phyloP scores from a whole-genome alignment of 2,113 vertebrate species.

The Cyanistes caeruleus region DNA sequence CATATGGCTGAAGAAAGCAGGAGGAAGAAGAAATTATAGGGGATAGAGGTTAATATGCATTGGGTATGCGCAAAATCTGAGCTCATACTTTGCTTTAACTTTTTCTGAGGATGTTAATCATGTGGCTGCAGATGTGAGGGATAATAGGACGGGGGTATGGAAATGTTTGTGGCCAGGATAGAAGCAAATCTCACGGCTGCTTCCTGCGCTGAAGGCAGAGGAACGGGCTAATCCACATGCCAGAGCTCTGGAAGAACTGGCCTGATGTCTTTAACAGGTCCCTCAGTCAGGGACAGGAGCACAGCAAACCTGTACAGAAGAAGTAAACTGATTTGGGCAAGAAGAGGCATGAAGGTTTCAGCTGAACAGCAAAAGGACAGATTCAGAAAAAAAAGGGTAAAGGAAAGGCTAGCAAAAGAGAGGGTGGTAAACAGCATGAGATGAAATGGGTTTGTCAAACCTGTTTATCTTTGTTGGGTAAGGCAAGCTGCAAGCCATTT shows the following conservation, averaged over 20 bases:
- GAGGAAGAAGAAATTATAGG: neutral
- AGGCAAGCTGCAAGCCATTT: constrained; percentile 32
- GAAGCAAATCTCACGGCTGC: constrained; percentile 21
- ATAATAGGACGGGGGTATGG: constrained; percentile 7
- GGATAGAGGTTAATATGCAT: neutral
- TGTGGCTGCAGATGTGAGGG: constrained; percentile 20
- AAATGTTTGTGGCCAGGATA: neutral
- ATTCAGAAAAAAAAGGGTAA: neutral
- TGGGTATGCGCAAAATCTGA: neutral
- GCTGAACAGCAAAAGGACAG: neutral
- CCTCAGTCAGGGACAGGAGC: constrained; percentile 11
- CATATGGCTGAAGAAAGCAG: neutral
- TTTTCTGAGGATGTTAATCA: constrained; percentile 28
- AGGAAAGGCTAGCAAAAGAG: neutral
- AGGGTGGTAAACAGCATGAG: constrained; percentile 10
- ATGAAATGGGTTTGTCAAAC: constrained; percentile 52
- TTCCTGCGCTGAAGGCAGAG: constrained; percentile 30
- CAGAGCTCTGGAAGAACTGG: constrained; percentile 60
- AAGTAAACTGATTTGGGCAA: constrained; percentile 12
- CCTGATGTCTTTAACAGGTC: constrained; percentile 22
- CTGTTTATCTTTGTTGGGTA: constrained; percentile 18
- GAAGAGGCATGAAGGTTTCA: constrained; percentile 43
- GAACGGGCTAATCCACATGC: constrained; percentile 60
- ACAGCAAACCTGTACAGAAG: neutral
- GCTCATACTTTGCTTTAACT: neutral